A percentile compares a stretch with the other conserved stretches of the same genome.
These are phyloP conservation scores for Philotrypesis tridentata DNA, from an alignment of 1,140 invertebrate species.

Conservation along the genomic window DNA sequence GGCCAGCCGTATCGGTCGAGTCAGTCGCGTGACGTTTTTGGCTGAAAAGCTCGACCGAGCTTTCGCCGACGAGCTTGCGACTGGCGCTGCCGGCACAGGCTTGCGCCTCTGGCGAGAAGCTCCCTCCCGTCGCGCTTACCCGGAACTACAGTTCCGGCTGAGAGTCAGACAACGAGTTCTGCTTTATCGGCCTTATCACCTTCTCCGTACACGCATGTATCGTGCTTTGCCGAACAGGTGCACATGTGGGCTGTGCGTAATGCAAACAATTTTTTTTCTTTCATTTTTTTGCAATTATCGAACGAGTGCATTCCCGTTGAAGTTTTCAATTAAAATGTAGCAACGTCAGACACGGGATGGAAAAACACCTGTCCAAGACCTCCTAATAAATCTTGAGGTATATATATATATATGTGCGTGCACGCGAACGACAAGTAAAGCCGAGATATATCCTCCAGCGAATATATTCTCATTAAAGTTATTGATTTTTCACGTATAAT, in stretches of 20 bases:
- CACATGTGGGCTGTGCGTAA: background rate
- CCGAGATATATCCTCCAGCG: too few species aligned
- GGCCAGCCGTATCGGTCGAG: slow-evolving; percentile 17
- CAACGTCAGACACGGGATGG: background rate
- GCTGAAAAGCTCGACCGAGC: slow-evolving; percentile 35
- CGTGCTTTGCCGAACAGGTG: background rate
- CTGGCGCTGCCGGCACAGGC: slow-evolving; percentile 1
- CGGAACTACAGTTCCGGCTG: slow-evolving; percentile 61
- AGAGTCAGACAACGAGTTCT: slow-evolving; percentile 55
- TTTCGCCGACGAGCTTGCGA: background rate
- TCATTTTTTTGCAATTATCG: too few species aligned
- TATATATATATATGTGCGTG: too few species aligned
- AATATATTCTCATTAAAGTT: too few species aligned
- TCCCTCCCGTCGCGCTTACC: slow-evolving; percentile 56
- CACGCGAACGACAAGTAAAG: too few species aligned
- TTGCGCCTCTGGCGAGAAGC: slow-evolving; percentile 9
- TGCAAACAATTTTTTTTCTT: too few species aligned
- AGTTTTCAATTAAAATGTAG: background rate
- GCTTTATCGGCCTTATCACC: slow-evolving; percentile 66
- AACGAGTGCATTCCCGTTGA: too few species aligned
- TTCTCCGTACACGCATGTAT: too few species aligned
- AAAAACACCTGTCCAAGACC: background rate
- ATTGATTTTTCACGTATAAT: too few species aligned
- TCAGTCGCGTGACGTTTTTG: background rate
- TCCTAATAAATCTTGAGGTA: too few species aligned